Evolutionary conservation across 2,113 vertebrate species (phyloP).

Genomic region (Sakesphorus luctuosus): DNA sequence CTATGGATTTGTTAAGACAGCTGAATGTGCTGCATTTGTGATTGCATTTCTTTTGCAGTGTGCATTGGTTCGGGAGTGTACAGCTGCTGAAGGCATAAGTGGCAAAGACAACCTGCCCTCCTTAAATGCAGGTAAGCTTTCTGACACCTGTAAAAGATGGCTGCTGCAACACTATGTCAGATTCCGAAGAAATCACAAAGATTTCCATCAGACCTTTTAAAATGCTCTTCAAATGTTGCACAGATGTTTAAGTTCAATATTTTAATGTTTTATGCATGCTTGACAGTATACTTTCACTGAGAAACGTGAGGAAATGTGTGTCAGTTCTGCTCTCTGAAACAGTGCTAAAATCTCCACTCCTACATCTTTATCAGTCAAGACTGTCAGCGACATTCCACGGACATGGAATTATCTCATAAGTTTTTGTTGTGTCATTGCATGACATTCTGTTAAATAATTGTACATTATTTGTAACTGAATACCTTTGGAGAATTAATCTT

Average conservation of each 20-base stretch:
- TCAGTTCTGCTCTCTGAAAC: background rate
- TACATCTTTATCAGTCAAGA: background rate
- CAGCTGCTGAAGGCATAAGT: slow-evolving; percentile 72
- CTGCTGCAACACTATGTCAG: rapidly evolving
- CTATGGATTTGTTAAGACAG: background rate
- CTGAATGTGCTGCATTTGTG: background rate
- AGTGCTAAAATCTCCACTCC: background rate
- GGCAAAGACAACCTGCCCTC: slow-evolving; percentile 85
- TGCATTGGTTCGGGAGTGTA: slow-evolving; percentile 87
- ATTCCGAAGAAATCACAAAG: background rate
- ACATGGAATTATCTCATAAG: background rate
- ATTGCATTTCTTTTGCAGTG: slow-evolving; percentile 77
- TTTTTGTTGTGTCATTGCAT: background rate
- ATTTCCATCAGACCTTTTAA: background rate
- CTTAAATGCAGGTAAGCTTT: slow-evolving; percentile 85
- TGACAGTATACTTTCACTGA: background rate
- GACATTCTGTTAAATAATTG: background rate
- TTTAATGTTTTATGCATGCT: background rate
- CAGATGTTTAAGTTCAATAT: background rate
- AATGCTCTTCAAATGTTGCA: background rate
- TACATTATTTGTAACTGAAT: background rate
- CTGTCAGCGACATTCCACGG: background rate
- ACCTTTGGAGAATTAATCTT: background rate
- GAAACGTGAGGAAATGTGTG: background rate
- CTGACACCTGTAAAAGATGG: background rate